Evolutionary conservation across 2,797 vertebrate genomes (phyloP).

Genomic region (Avahi laniger): DNA sequence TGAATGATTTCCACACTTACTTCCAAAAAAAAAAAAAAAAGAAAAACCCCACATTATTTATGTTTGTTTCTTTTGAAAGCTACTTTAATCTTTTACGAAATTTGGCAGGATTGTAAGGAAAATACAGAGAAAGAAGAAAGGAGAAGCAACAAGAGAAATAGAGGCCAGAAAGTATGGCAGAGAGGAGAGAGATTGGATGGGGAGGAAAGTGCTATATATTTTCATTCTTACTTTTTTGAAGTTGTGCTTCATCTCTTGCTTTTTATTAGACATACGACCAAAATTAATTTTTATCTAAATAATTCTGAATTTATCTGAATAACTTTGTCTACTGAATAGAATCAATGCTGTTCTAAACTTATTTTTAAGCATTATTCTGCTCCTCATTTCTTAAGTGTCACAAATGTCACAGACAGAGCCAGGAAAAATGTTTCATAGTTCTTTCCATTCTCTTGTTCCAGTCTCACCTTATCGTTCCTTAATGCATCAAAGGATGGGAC

Average conservation of each 20-base stretch:
- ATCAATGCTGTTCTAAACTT: background rate
- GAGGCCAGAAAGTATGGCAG: background rate
- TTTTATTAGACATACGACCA: background rate
- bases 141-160: background rate
- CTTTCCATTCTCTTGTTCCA: background rate
- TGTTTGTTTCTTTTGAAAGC: background rate
- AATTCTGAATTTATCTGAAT: slow-evolving; percentile 16
- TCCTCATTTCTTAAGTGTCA: slow-evolving; percentile 27
- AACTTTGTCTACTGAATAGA: background rate
- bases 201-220: background rate
- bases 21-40: background rate
- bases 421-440: slow-evolving; percentile 23
- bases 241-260: background rate
- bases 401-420: background rate
- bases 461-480: background rate
- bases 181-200: background rate
- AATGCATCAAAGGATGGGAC: background rate
- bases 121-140: background rate
- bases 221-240: background rate
- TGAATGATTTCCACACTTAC: background rate
- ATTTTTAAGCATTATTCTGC: background rate
- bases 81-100: background rate
- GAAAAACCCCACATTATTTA: background rate
- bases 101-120: background rate
- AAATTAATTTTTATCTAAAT: background rate